Percentiles rank a stretch among this genome's conserved stretches.
phyloP scores from a whole-genome alignment of 2,888 invertebrate species.

The Eupithecia pulchellata region DNA sequence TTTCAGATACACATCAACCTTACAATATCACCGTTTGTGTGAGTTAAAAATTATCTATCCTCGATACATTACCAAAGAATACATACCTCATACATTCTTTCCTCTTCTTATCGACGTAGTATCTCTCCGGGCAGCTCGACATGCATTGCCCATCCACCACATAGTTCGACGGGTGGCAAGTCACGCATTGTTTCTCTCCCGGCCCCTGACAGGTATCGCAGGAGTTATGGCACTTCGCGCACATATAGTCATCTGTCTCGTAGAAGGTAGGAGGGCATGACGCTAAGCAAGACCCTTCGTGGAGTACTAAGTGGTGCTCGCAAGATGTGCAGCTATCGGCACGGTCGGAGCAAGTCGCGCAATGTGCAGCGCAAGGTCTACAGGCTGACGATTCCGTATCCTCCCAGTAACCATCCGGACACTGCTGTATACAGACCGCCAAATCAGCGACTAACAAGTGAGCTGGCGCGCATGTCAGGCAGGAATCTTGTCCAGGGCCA shows the following conservation, averaged over 20 bases:
- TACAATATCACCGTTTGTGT: background rate
- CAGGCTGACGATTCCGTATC: slow-evolving; percentile 91
- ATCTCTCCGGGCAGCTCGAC: slow-evolving; percentile 89
- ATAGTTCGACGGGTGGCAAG: slow-evolving; percentile 90
- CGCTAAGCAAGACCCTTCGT: slow-evolving; percentile 92
- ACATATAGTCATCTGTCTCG: slow-evolving; percentile 95
- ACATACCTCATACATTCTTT: slow-evolving; percentile 90
- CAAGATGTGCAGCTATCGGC: slow-evolving; percentile 94
- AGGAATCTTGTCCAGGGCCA: slow-evolving; percentile 94
- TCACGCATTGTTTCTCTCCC: slow-evolving; percentile 91
- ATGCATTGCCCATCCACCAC: slow-evolving; percentile 90
- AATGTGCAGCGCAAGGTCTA: slow-evolving; percentile 93
- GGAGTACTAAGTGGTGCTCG: slow-evolving; percentile 94
- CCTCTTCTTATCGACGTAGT: slow-evolving; percentile 91
- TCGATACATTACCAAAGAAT: background rate
- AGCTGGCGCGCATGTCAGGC: slow-evolving; percentile 93
- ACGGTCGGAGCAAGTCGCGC: slow-evolving; percentile 93
- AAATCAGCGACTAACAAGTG: slow-evolving; percentile 93
- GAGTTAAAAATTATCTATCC: background rate
- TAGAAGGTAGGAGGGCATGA: slow-evolving; percentile 93
- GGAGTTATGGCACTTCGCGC: slow-evolving; percentile 91
- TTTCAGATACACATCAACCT: background rate
- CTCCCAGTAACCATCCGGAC: slow-evolving; percentile 91
- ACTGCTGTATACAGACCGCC: slow-evolving; percentile 90
- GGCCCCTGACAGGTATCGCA: slow-evolving; percentile 93